Conservation (phyloP, 2,888 invertebrate genomes). For the Hydropsyche betteni region DNA sequence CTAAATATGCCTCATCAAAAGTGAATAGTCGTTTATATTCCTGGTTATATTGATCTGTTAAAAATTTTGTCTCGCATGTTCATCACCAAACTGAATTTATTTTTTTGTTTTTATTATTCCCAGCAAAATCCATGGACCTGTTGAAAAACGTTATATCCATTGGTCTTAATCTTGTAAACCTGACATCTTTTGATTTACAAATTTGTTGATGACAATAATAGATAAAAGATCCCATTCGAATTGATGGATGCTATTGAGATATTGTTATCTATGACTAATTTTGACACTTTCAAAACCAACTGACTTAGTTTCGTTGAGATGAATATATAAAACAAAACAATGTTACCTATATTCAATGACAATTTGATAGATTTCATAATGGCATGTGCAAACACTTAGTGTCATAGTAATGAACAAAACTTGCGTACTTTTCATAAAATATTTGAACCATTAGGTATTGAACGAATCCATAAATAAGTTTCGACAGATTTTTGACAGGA, state of each 20-base stretch:
- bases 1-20: constrained; percentile 7
- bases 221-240: constrained; percentile 3
- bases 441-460: constrained; percentile 3
- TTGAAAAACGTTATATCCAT: constrained; percentile 32
- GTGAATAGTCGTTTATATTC: constrained; percentile 12
- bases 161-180: constrained; percentile 30
- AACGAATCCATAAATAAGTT: neutral
- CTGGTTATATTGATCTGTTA: constrained; percentile 27
- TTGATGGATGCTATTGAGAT: constrained; percentile 24
- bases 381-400: constrained; percentile 6
- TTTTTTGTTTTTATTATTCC: constrained; percentile 50
- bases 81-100: constrained; percentile 32
- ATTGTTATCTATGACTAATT: neutral
- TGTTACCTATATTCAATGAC: neutral
- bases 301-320: constrained; percentile 10
- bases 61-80: constrained; percentile 6
- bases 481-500: constrained; percentile 24
- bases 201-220: constrained; percentile 27
- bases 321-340: constrained; percentile 1
- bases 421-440: neutral
- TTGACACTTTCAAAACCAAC: neutral
- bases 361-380: neutral
- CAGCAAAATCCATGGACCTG: constrained; percentile 46
- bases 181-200: constrained; percentile 25
- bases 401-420: neutral